phyloP scores from a whole-genome alignment of 1,140 invertebrate species.

The Psix sp. region DNA sequence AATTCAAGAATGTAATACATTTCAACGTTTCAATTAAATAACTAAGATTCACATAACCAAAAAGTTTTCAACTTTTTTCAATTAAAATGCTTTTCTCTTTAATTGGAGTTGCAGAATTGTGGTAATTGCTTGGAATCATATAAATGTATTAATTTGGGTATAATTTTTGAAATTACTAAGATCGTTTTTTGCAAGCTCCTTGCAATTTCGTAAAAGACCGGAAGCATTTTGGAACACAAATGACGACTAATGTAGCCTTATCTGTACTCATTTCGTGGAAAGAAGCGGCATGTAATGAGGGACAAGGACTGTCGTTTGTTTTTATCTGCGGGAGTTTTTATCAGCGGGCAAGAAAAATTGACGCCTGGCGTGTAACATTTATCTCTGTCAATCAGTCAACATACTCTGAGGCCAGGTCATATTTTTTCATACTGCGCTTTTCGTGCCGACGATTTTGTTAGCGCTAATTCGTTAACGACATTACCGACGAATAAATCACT shows the following conservation, averaged over 20 bases:
- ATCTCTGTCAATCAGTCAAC: slow-evolving; percentile 21
- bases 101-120: too few relatives aligned
- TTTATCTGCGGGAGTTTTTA: slow-evolving; percentile 4
- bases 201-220: too few relatives aligned
- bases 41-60: too few relatives aligned
- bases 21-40: too few relatives aligned
- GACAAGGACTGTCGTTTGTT: neutral
- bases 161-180: neutral
- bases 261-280: neutral
- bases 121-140: too few relatives aligned
- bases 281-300: slow-evolving; percentile 11
- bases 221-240: slow-evolving; percentile 4
- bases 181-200: too few relatives aligned
- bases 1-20: too few relatives aligned
- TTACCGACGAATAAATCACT: too few relatives aligned
- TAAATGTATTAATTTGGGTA: too few relatives aligned
- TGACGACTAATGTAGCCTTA: slow-evolving; percentile 8
- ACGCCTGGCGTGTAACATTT: slow-evolving; percentile 18
- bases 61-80: too few relatives aligned
- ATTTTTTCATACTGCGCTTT: neutral
- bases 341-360: slow-evolving; percentile 10
- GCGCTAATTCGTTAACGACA: neutral
- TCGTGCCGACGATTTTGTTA: neutral
- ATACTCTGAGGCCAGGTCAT: slow-evolving; percentile 1
- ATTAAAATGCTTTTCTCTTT: too few relatives aligned